phyloP scores from a whole-genome alignment of 1,140 invertebrate genomes.

The Camponotus floridanus region DNA sequence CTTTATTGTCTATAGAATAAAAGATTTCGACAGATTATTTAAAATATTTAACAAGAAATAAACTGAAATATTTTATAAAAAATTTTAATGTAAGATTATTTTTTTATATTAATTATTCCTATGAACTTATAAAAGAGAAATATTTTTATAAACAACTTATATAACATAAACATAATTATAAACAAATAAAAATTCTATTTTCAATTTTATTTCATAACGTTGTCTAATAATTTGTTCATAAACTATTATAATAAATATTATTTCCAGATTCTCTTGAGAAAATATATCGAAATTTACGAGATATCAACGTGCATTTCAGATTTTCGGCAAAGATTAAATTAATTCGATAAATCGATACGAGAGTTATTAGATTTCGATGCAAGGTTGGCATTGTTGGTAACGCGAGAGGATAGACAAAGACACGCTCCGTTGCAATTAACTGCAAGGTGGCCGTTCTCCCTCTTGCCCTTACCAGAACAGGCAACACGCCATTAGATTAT shows the following conservation, averaged over 20 bases:
- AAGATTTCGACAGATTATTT: too few relatives aligned
- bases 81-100: too few relatives aligned
- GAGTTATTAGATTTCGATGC: background rate
- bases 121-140: too few relatives aligned
- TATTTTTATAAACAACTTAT: too few relatives aligned
- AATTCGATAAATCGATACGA: background rate
- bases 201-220: too few relatives aligned
- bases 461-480: slow-evolving; percentile 1
- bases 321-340: background rate
- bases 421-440: slow-evolving; percentile 23
- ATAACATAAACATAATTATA: too few relatives aligned
- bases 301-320: background rate
- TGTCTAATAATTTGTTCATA: background rate
- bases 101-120: too few relatives aligned
- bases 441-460: background rate
- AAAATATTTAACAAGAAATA: too few relatives aligned
- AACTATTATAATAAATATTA: slow-evolving; percentile 15
- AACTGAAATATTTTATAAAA: too few relatives aligned
- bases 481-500: slow-evolving; percentile 71
- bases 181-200: too few relatives aligned
- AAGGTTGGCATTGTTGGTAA: background rate
- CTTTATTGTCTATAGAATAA: too few relatives aligned
- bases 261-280: background rate
- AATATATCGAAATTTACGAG: background rate
- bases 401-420: background rate